Evolutionary conservation across 2,113 vertebrate genomes (phyloP).

Genomic region (Maylandia zebra): DNA sequence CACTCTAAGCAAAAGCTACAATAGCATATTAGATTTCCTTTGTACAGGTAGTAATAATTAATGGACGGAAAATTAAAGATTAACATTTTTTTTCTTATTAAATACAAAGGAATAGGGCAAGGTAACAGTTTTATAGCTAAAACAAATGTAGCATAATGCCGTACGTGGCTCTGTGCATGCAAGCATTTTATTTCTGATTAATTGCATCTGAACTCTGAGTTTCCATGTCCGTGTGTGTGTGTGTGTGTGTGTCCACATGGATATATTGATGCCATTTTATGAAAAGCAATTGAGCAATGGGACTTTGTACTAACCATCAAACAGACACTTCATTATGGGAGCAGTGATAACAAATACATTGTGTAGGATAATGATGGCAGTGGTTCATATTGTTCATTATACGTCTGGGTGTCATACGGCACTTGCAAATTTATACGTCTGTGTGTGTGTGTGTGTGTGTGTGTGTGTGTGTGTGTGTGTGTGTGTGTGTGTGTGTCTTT

Average conservation of each 20-base stretch:
- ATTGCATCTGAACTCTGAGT: slow-evolving; percentile 39
- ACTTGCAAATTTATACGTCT: slow-evolving; percentile 38
- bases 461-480: not conserved
- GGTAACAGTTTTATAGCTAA: slow-evolving; percentile 1
- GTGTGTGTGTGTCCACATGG: slow-evolving; percentile 13
- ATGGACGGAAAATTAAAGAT: not conserved
- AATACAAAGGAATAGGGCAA: not conserved
- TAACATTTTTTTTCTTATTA: not conserved
- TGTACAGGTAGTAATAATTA: not conserved
- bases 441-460: not conserved
- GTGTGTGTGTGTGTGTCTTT: not conserved
- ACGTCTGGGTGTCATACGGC: slow-evolving; percentile 53
- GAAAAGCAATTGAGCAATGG: slow-evolving; percentile 66
- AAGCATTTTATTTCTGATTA: slow-evolving; percentile 46
- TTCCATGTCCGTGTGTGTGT: not conserved
- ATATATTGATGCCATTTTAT: slow-evolving; percentile 64
- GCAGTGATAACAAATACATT: slow-evolving; percentile 65
- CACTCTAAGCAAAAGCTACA: not conserved
- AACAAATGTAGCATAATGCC: slow-evolving; percentile 19
- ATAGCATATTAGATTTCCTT: not conserved
- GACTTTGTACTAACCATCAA: slow-evolving; percentile 65
- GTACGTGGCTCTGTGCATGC: not conserved
- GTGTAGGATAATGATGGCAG: slow-evolving; percentile 66
- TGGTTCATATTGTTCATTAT: slow-evolving; percentile 68
- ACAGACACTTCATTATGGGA: slow-evolving; percentile 67